Base-by-base conservation (phyloP, 2,797 vertebrate species). In the Manis crassicaudata region DNA sequence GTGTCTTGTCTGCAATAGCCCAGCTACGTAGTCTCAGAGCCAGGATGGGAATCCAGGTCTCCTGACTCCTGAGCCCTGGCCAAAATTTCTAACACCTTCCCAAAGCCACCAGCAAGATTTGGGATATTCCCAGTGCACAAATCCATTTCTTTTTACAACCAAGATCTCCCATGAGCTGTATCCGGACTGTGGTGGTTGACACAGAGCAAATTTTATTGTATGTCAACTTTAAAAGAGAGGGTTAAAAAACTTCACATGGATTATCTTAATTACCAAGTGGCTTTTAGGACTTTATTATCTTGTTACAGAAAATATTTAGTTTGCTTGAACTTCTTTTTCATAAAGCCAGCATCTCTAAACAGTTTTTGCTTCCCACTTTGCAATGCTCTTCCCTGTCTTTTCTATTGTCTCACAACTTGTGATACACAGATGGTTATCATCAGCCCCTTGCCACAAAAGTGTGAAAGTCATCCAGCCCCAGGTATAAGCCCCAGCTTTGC, bases 301-400 rank as follows among this genome's bases (percentile, higher is more conserved):
- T 40, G 5, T 63, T 29, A 65, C 5, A 62, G 50, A 88, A 88
- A 73, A 84, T 67, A 40, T 37, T 60, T 86, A 77, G 27, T 20
- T 65, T 60, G 11, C 29, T 95, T 81, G 37, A 82, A 18, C 6
- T 77, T 96, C 67, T 95, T 90, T 83, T 81, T 52, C 40, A 54
- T 84, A 54, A 67, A 73, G 67, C 13, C 12, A 8, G 40, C n/a
- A 23, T 63, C n/a, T 83, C 65, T 67, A 27, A 20, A n/a, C 25
- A 29, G 13, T 52, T 83, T 92, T 73, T 1, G 14, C 70, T 62
- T 82, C 63, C 62, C 2, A 10, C 23, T 62, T 67, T 67, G 65
- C 14, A 27, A 62, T 32, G 43, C 40, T 62, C 63, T 77, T 79
- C 62, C 52, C 5, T 52, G 35, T 67, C 40, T 76, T 88, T 79